Base-by-base conservation (phyloP, 2,888 invertebrate species). In the Magallana nippona region DNA sequence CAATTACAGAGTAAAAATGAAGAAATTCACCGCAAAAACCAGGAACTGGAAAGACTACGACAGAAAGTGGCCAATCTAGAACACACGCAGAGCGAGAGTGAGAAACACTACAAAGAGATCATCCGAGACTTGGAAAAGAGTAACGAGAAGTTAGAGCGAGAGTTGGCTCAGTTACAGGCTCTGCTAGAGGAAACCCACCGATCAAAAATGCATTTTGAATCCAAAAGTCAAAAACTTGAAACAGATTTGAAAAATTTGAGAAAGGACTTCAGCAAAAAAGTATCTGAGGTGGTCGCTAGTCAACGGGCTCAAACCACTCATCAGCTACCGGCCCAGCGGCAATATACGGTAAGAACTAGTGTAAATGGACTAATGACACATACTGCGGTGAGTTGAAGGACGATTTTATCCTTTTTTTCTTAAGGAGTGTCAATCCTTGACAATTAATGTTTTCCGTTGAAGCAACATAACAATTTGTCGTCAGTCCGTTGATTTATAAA, bases 181-280 rank as follows among this genome's bases (percentile, higher is more conserved):
- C 82, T 89, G 57, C 85, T 92, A 82, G 92, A 91, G 81, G 91
- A 92, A 81, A 91, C 89, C 44, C 90, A 91, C 71, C 88, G 89
- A 84, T 85, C 87, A 0, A 89, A 90, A 84, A 92, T 93, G 80
- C 88, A 89, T 71, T 85, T 92, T 78, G 79, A 88, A 83, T 83
- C 87, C 3, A 86, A 89, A 63, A 92, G 90, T 83, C 91, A 91
- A 87, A 91, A 91, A 83, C 87, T 93, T 83, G 93, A 94, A 85
- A 82, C 81, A 8, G 93, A 94, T 56, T 82, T 93, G 22, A 91
- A 90, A 83, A 81, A 86, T n/a, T 84, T 93, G 32, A 90, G 88
- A 86, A 89, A 88, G 86, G 92, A 92, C 83, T 90, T 92, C 85
- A 90, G 89, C 81, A 89, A 89, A 84, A 90, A 91, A 83, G 88